These are phyloP conservation scores for Lacanobia wlatinum DNA, from an alignment of 2,888 invertebrate species.

Conservation along the genomic window DNA sequence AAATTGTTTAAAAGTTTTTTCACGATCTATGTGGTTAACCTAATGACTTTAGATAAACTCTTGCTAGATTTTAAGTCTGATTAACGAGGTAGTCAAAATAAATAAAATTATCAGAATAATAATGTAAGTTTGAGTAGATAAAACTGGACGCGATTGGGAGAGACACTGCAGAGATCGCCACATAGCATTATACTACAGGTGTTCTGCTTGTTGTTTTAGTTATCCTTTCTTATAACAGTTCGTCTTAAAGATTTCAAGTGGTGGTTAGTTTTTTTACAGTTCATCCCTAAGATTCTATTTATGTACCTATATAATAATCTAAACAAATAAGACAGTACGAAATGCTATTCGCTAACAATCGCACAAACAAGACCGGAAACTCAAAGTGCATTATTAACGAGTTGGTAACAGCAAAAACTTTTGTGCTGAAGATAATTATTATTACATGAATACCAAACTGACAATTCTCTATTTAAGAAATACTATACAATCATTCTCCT, in stretches of 20 bases:
- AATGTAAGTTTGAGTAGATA: slow-evolving; percentile 41
- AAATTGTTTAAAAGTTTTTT: slow-evolving; percentile 29
- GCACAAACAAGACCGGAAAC: slow-evolving; percentile 63
- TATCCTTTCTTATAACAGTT: slow-evolving; percentile 20
- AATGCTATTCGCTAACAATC: slow-evolving; percentile 65
- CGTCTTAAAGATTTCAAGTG: background rate
- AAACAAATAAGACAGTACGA: slow-evolving; percentile 50
- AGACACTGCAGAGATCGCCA: slow-evolving; percentile 35
- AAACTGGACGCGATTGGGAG: slow-evolving; percentile 48
- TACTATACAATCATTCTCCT: slow-evolving; percentile 66
- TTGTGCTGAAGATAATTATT: slow-evolving; percentile 64
- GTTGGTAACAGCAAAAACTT: slow-evolving; percentile 73
- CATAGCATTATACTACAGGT: background rate
- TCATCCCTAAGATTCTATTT: slow-evolving; percentile 29
- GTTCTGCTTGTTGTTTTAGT: background rate
- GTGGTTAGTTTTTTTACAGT: slow-evolving; percentile 38
- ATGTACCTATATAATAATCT: slow-evolving; percentile 2
- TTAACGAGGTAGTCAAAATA: slow-evolving; percentile 52
- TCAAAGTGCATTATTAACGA: slow-evolving; percentile 85
- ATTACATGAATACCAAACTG: slow-evolving; percentile 64
- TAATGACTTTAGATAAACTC: slow-evolving; percentile 45
- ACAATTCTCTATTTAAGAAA: slow-evolving; percentile 66
- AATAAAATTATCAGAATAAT: slow-evolving; percentile 44
- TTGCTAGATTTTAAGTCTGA: slow-evolving; percentile 48
- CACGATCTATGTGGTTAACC: slow-evolving; percentile 32